A percentile compares a stretch with the other conserved stretches of the same genome.
Evolutionary conservation across 2,888 invertebrate genomes (phyloP).

Genomic region (Adineta ricciae): DNA sequence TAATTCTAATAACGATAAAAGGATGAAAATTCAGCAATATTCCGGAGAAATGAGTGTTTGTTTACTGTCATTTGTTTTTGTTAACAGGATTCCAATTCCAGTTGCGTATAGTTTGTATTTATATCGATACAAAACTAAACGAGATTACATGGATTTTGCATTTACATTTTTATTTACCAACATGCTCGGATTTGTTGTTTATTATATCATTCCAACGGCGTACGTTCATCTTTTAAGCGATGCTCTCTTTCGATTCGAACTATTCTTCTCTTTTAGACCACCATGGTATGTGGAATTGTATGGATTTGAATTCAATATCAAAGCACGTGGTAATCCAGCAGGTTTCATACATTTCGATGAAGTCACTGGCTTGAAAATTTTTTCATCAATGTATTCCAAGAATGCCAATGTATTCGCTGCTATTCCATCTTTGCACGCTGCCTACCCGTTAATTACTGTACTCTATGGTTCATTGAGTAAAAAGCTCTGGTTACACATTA

Average conservation of each 20-base stretch:
- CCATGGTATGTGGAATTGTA: conserved; percentile 19
- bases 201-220: conserved; percentile 10
- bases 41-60: no score
- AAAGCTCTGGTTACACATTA: neutral
- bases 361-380: neutral
- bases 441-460: neutral
- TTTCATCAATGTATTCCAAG: neutral
- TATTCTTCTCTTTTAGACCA: neutral
- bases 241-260: no score
- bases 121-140: conserved; percentile 6
- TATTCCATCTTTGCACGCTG: conserved; percentile 23
- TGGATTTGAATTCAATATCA: neutral
- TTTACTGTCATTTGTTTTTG: neutral
- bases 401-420: conserved; percentile 20
- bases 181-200: neutral
- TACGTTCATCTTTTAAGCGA: neutral
- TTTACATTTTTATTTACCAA: conserved; percentile 14
- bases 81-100: conserved; percentile 2
- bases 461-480: neutral
- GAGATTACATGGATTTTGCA: conserved; percentile 20
- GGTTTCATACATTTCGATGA: conserved; percentile 4
- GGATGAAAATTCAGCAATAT: no score
- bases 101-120: neutral
- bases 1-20: no score
- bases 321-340: neutral